Evolutionary conservation across 2,797 vertebrate species (phyloP).

Genomic region (Atherinosoma microstoma): DNA sequence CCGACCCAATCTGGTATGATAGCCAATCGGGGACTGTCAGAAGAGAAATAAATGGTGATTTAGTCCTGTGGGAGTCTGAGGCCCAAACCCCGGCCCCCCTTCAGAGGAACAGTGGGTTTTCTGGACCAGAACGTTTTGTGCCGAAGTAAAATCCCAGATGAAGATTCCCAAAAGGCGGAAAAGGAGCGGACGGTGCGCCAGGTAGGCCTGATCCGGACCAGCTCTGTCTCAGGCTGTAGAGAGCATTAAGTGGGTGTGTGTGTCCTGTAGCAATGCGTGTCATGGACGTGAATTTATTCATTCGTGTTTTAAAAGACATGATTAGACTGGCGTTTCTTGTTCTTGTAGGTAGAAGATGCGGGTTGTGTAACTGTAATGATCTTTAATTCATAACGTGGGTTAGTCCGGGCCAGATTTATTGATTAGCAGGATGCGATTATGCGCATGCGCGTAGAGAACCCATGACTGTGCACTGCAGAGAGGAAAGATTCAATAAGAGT

Average conservation of each 20-base stretch:
- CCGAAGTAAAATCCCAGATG: constrained; percentile 78
- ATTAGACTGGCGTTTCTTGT: background rate
- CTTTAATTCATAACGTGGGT: constrained; percentile 45
- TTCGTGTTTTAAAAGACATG: background rate
- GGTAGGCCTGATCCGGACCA: constrained; percentile 73
- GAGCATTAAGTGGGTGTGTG: constrained; percentile 10
- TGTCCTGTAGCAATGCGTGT: constrained; percentile 35
- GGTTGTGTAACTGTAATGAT: background rate
- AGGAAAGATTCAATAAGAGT: constrained; percentile 43
- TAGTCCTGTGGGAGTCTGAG: constrained; percentile 55
- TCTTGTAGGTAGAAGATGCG: background rate
- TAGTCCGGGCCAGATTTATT: constrained; percentile 66
- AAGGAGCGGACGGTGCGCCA: constrained; percentile 82
- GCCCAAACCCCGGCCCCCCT: constrained; percentile 52
- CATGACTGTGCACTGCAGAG: constrained; percentile 81
- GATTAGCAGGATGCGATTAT: constrained; percentile 59
- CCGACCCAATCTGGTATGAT: constrained; percentile 13
- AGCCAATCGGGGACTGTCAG: constrained; percentile 12
- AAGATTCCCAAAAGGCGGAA: constrained; percentile 86
- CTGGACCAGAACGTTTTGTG: constrained; percentile 71
- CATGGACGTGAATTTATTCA: background rate
- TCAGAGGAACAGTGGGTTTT: constrained; percentile 69
- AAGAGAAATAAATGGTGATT: constrained; percentile 49
- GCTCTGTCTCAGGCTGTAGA: constrained; percentile 7
- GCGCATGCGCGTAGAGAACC: constrained; percentile 68